Evolutionary conservation across 2,113 vertebrate species (phyloP).

Genomic region (Delphinus delphis): DNA sequence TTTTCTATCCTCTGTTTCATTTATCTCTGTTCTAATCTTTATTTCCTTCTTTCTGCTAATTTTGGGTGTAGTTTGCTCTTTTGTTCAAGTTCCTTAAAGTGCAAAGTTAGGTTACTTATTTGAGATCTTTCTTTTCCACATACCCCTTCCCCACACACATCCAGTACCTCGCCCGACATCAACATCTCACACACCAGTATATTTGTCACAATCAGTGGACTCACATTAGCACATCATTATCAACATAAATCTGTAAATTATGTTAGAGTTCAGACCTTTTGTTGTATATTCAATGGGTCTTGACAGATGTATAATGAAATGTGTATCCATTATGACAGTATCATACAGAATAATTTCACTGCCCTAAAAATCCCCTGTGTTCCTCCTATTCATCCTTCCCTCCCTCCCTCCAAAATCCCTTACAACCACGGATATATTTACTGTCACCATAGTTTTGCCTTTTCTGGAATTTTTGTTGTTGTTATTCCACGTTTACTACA

Average conservation of each 20-base stretch:
- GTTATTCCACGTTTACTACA: background rate
- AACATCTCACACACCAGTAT: background rate
- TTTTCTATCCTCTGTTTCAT: background rate
- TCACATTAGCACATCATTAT: background rate
- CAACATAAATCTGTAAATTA: background rate
- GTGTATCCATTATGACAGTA: background rate
- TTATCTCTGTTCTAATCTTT: background rate
- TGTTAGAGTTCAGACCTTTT: background rate
- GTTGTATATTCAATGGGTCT: background rate
- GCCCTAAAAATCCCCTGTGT: background rate
- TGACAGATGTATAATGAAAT: background rate
- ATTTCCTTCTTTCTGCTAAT: background rate
- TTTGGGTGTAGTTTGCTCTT: background rate
- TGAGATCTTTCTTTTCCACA: background rate
- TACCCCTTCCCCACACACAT: background rate
- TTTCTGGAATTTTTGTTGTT: background rate
- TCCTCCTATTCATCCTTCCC: background rate
- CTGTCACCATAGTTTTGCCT: background rate
- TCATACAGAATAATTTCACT: background rate
- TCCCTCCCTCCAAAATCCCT: background rate
- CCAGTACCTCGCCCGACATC: background rate
- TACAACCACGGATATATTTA: background rate
- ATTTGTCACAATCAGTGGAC: background rate
- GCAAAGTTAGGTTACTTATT: background rate
- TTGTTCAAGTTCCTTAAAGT: background rate